Evolutionary conservation across 2,113 vertebrate genomes (phyloP).

Genomic region (Podocnemis expansa): DNA sequence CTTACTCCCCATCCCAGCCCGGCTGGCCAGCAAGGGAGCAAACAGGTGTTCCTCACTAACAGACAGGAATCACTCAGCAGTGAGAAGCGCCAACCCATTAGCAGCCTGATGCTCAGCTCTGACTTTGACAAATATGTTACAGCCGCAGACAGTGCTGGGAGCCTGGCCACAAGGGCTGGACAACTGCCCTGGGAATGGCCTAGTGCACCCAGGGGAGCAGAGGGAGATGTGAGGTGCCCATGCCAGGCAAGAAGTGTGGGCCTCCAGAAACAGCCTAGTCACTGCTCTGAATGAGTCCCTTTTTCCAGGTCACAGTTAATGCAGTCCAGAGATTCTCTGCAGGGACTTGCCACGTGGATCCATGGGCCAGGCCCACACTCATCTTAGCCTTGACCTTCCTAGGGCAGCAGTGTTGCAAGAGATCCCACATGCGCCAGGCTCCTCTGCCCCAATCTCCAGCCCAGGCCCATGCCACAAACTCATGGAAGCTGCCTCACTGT

Average conservation of each 20-base stretch:
- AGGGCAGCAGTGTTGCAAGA: not conserved
- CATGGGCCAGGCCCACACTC: no score
- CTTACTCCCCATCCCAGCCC: not conserved
- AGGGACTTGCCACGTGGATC: no score
- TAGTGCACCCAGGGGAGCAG: rapidly evolving
- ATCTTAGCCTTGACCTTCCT: no score
- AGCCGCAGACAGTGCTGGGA: not conserved
- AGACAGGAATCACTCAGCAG: not conserved
- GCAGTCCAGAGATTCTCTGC: not conserved
- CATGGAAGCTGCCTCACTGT: not conserved
- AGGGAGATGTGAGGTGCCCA: not conserved
- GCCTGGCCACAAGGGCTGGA: not conserved
- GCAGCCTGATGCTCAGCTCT: not conserved
- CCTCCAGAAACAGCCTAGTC: not conserved
- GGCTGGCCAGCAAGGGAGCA: not conserved
- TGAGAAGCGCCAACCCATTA: not conserved
- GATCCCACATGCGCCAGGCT: not conserved
- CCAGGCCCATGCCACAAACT: not conserved
- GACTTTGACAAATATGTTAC: conserved; percentile 23
- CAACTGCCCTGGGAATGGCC: rapidly evolving
- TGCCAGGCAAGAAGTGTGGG: not conserved
- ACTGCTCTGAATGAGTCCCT: not conserved
- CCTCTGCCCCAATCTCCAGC: no score
- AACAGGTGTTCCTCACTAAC: conserved; percentile 14
- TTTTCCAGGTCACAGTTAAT: not conserved